Conservation (phyloP, 1,140 invertebrate species). For the Solen grandis region DNA sequence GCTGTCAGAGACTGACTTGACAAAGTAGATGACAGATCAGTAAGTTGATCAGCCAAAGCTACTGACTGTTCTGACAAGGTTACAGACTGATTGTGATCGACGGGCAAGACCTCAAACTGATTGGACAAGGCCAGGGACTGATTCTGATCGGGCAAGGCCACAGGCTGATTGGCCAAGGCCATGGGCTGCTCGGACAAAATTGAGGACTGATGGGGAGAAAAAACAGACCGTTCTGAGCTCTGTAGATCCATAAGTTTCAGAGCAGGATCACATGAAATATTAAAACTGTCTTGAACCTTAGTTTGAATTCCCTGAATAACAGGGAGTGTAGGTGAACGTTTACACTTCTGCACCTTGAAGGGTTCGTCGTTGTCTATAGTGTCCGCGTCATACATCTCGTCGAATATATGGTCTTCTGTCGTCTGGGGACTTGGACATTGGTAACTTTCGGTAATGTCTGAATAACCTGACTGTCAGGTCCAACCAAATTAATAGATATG, state of each 20-base stretch:
- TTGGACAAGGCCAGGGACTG: too few species aligned
- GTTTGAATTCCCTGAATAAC: too few species aligned
- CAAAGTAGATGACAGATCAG: too few species aligned
- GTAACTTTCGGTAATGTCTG: background rate
- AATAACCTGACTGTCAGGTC: background rate
- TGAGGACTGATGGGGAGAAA: background rate
- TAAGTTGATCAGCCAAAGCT: too few species aligned
- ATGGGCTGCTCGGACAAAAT: background rate
- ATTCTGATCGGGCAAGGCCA: too few species aligned
- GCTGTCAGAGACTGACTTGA: too few species aligned
- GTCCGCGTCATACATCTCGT: constrained; percentile 14
- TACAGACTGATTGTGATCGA: too few species aligned
- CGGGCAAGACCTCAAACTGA: too few species aligned
- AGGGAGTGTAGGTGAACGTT: too few species aligned
- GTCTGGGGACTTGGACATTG: background rate
- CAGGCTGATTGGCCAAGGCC: background rate
- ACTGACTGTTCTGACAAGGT: too few species aligned
- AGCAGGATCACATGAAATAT: background rate
- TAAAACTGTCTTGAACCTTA: background rate
- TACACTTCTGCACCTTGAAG: too few species aligned
- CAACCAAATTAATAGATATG: constrained; percentile 6
- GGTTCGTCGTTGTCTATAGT: background rate
- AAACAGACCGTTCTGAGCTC: background rate
- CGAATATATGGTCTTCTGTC: background rate
- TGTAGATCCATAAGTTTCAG: background rate